A percentile compares a stretch with the other conserved stretches of the same genome.
Evolutionary conservation across 2,888 invertebrate genomes (phyloP).

Genomic region (Parnassius smintheus): DNA sequence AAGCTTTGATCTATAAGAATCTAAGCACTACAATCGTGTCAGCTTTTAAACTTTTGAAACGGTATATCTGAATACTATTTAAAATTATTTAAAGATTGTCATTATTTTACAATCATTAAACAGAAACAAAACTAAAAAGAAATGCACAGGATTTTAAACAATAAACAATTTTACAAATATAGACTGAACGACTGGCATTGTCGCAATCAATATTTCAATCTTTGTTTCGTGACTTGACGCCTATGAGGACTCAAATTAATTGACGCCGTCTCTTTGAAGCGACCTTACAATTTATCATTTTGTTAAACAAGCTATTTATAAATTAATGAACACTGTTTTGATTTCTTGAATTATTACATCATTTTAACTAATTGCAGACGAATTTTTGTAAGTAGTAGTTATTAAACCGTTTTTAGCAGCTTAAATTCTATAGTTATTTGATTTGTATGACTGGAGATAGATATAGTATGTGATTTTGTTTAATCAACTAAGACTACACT

Average conservation of each 20-base stretch:
- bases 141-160: background rate
- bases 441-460: background rate
- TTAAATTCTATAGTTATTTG: background rate
- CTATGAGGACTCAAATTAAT: slow-evolving; percentile 51
- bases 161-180: background rate
- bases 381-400: too few species aligned
- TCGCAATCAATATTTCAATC: slow-evolving; percentile 28
- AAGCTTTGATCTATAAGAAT: too few species aligned
- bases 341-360: slow-evolving; percentile 34
- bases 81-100: too few species aligned
- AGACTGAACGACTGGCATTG: slow-evolving; percentile 1
- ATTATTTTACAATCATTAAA: too few species aligned
- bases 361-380: slow-evolving; percentile 23
- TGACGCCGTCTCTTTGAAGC: slow-evolving; percentile 52
- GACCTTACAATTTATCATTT: slow-evolving; percentile 53
- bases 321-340: slow-evolving; percentile 46
- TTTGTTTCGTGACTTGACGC: slow-evolving; percentile 50
- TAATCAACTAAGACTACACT: too few species aligned
- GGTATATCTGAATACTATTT: too few species aligned
- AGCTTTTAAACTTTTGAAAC: too few species aligned
- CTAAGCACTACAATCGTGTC: too few species aligned
- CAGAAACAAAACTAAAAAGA: too few species aligned
- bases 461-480: background rate
- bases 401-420: too few species aligned
- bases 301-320: slow-evolving; percentile 52